A percentile compares a stretch with the other conserved stretches of the same genome.
phyloP scores from a whole-genome alignment of 2,888 invertebrate genomes.

The Drosophila prostipennis region DNA sequence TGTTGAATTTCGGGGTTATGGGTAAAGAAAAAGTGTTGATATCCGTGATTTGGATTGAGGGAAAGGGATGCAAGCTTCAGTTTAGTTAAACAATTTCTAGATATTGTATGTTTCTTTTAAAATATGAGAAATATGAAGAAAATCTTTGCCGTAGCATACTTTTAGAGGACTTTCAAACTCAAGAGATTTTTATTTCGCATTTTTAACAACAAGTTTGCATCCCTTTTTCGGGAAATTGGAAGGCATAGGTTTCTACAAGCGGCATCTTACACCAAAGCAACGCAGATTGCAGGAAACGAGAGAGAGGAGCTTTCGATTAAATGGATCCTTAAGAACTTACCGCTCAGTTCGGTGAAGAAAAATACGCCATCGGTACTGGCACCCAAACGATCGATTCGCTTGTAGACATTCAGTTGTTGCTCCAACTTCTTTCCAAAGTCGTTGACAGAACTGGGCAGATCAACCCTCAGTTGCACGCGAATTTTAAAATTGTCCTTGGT shows the following conservation, averaged over 20 bases:
- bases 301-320: background rate
- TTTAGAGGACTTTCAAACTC: background rate
- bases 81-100: no score
- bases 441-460: conserved; percentile 62
- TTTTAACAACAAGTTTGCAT: conserved; percentile 1
- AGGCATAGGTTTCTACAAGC: background rate
- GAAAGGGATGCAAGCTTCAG: background rate
- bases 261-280: conserved; percentile 20
- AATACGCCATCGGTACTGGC: conserved; percentile 70
- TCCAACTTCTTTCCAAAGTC: conserved; percentile 60
- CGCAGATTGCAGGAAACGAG: conserved; percentile 3
- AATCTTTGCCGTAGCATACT: no score
- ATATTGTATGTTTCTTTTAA: no score
- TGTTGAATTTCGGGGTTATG: background rate
- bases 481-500: conserved; percentile 74
- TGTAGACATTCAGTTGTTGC: conserved; percentile 54
- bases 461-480: conserved; percentile 71
- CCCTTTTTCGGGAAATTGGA: background rate
- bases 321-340: conserved; percentile 65
- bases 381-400: conserved; percentile 64
- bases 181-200: no score
- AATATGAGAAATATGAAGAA: background rate
- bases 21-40: conserved; percentile 6
- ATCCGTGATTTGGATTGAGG: background rate
- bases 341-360: conserved; percentile 66